Base-by-base conservation (phyloP, 2,888 invertebrate genomes). In the Lucinisca nassula region DNA sequence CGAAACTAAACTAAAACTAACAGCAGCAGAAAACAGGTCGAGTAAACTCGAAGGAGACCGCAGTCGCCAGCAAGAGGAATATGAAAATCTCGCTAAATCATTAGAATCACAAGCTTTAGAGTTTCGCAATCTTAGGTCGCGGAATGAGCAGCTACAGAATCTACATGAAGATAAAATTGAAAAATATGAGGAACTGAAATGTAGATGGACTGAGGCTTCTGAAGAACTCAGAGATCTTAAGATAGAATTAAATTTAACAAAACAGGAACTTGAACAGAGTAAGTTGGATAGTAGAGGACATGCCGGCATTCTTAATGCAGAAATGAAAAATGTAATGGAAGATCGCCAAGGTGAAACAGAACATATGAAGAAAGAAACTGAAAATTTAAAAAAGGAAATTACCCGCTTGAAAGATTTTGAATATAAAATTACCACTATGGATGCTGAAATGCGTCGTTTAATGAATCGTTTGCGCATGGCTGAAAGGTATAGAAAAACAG, bases 371-470 rank as follows among this genome's bases (percentile, higher is more conserved):
- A 81, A 87, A 55, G 90, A 90, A 79, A 85, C 90, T 10, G 32
- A 58, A 27, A 70, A 72, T n/a, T 74, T 90, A 14, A 82, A 58
- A 45, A 79, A 85, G 40, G 90, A 90, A 70, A 87, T 90, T 1
- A 81, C 83, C 40, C 51, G 51, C 21, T 58, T 90, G 24, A 90
- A 90, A 81, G 85, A 90, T 27, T 90, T 84, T 27, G 90, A 90
- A 61, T 80, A 27, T 51, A 85, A 84, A 30, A 87, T 90, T 49
- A 85, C 90, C n/a, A 90, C 85, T 3, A 87, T 90, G 90, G 90
- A 90, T 51, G 38, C 75, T 17, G 90, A 90, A 75, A 90, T 90
- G 30, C 67, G 80, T n/a, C 74, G 87, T 0, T 72, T 90, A 37
- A 83, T 90, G 81, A 85, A 85, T 37, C 73, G 90, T 27, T 37